phyloP scores from a whole-genome alignment of 1,140 invertebrate species.

The Homalodisca vitripennis region DNA sequence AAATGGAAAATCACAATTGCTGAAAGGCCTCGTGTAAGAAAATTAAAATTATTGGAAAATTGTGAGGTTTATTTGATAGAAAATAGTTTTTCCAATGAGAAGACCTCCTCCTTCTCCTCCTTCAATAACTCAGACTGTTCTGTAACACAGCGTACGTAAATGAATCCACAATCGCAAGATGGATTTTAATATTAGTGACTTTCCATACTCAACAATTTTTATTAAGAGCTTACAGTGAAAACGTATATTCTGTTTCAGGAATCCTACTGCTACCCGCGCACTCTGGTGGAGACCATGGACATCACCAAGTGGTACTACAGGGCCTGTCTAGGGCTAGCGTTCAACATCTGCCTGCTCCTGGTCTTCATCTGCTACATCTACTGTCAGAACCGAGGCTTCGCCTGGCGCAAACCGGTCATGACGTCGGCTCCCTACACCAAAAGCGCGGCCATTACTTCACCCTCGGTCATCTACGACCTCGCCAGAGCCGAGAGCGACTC shows the following conservation, averaged over 20 bases:
- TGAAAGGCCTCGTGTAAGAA: too few species aligned
- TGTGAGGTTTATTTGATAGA: too few species aligned
- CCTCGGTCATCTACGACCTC: slow-evolving; percentile 5
- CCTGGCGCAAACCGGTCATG: not conserved
- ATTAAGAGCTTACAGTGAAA: too few species aligned
- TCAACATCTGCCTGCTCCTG: not conserved
- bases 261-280: slow-evolving; percentile 34
- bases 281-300: slow-evolving; percentile 20
- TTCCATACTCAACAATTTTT: too few species aligned
- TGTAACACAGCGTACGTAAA: too few species aligned
- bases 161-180: too few species aligned
- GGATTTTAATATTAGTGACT: too few species aligned
- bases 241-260: slow-evolving; percentile 12
- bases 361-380: not conserved
- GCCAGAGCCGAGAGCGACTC: slow-evolving; percentile 15
- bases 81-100: too few species aligned
- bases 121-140: too few species aligned
- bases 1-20: too few species aligned
- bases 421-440: not conserved
- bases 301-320: slow-evolving; percentile 30
- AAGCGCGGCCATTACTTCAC: not conserved
- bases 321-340: not conserved
- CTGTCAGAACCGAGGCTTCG: not conserved
- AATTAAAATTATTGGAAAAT: too few species aligned
- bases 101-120: too few species aligned